Conservation (phyloP, 1,140 invertebrate species). For the Polypedilum pembai region DNA sequence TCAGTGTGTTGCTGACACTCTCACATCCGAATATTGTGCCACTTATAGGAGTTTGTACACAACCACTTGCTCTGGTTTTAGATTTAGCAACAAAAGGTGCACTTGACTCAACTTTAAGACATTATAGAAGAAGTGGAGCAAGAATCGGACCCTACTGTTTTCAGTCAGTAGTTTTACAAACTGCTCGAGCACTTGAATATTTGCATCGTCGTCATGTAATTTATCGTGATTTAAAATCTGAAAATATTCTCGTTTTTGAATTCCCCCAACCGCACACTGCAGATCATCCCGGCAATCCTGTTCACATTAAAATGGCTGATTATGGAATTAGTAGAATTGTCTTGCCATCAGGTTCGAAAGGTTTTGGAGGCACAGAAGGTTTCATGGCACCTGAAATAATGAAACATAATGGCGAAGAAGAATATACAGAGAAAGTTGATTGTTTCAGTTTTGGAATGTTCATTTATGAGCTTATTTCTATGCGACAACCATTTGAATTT, state of each 20-base stretch:
- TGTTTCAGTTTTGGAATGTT: slow-evolving; percentile 99
- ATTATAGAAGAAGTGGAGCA: slow-evolving; percentile 75
- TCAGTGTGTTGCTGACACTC: slow-evolving; percentile 79
- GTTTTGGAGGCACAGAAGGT: slow-evolving; percentile 93
- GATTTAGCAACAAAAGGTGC: slow-evolving; percentile 87
- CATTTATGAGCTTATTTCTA: slow-evolving; percentile 88
- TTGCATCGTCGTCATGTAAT: slow-evolving; percentile 91
- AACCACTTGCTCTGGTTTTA: slow-evolving; percentile 84
- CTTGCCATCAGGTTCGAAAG: slow-evolving; percentile 85
- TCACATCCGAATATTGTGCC: slow-evolving; percentile 88
- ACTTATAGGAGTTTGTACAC: slow-evolving; percentile 77
- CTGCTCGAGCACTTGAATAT: slow-evolving; percentile 91
- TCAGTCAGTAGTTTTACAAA: slow-evolving; percentile 80
- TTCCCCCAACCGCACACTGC: slow-evolving; percentile 57
- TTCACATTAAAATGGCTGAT: slow-evolving; percentile 90
- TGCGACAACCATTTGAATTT: slow-evolving; percentile 93
- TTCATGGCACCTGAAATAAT: slow-evolving; percentile 99
- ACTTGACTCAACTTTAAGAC: slow-evolving; percentile 69
- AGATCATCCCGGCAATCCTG: slow-evolving; percentile 54
- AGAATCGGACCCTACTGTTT: slow-evolving; percentile 71
- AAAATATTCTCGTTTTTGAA: slow-evolving; percentile 96
- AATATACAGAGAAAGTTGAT: slow-evolving; percentile 97
- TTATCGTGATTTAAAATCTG: slow-evolving; percentile 94
- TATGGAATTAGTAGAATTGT: slow-evolving; percentile 90
- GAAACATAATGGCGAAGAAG: slow-evolving; percentile 95